A percentile compares a stretch with the other conserved stretches of the same genome.
Conservation (phyloP, 2,888 invertebrate species). For the Matsumyia berberina region DNA sequence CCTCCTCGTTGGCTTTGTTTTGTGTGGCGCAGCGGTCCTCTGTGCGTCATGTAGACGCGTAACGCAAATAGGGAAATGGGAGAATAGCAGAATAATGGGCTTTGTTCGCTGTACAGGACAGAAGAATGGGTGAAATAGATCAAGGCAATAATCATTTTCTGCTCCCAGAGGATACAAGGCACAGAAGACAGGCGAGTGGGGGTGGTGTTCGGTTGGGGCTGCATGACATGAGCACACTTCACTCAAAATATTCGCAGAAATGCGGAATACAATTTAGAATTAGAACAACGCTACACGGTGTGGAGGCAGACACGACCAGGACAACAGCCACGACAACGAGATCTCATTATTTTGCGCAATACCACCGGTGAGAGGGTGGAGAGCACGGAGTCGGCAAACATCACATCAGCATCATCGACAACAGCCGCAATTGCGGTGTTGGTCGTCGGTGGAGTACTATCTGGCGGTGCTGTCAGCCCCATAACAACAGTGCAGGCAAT, state of each 20-base stretch:
- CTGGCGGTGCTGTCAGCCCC: conserved; percentile 36
- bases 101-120: conserved; percentile 10
- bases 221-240: conserved; percentile 13
- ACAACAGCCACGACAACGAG: conserved; percentile 15
- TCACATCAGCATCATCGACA: conserved; percentile 36
- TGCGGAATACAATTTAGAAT: conserved; percentile 45
- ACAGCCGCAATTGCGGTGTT: conserved; percentile 41
- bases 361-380: background rate
- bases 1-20: conserved; percentile 16
- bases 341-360: conserved; percentile 53
- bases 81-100: conserved; percentile 23
- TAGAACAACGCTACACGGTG: conserved; percentile 25
- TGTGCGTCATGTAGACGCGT: conserved; percentile 26
- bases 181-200: conserved; percentile 4
- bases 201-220: background rate
- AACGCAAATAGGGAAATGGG: conserved; percentile 24
- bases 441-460: conserved; percentile 16
- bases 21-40: conserved; percentile 11
- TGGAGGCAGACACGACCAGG: conserved; percentile 12
- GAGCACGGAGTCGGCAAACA: background rate
- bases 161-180: conserved; percentile 9
- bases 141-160: conserved; percentile 50
- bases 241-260: conserved; percentile 38
- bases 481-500: conserved; percentile 59
- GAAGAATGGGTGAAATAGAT: conserved; percentile 34